phyloP scores from a whole-genome alignment of 1,140 invertebrate species.

The Bombus waltoni region DNA sequence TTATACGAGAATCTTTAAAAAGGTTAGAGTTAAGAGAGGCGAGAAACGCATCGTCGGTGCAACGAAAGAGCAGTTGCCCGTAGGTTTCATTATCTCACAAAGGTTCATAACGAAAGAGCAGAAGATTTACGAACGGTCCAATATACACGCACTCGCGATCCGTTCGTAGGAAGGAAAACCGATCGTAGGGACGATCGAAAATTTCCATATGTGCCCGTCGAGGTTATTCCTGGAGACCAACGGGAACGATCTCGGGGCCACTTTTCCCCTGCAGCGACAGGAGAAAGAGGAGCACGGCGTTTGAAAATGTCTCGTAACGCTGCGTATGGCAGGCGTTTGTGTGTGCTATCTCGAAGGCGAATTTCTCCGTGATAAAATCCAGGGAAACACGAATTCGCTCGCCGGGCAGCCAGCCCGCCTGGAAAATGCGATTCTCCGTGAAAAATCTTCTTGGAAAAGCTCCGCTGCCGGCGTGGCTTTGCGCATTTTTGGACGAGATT shows the following conservation, averaged over 20 bases:
- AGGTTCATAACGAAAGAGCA: too few species aligned
- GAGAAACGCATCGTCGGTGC: too few species aligned
- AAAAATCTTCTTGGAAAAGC: constrained; percentile 61
- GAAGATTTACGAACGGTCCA: neutral
- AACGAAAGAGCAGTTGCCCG: too few species aligned
- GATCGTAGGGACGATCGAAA: neutral
- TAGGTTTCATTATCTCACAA: too few species aligned
- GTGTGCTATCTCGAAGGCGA: constrained; percentile 47
- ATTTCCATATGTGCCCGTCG: neutral
- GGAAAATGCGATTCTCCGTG: constrained; percentile 61
- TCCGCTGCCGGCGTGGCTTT: constrained; percentile 34
- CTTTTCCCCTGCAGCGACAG: constrained; percentile 4
- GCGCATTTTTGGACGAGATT: constrained; percentile 22
- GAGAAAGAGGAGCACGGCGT: neutral
- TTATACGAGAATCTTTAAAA: too few species aligned
- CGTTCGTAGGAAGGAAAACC: neutral
- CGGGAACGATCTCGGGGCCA: constrained; percentile 2
- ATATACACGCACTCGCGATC: neutral
- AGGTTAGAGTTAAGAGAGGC: too few species aligned
- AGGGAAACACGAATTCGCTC: constrained; percentile 56
- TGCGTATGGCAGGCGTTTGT: constrained; percentile 15
- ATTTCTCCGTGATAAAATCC: constrained; percentile 63
- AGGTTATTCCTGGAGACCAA: constrained; percentile 18
- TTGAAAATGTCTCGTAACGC: constrained; percentile 42
- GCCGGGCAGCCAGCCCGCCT: constrained; percentile 37